Base-by-base conservation (phyloP, 2,113 vertebrate species). In the Panthera leo region DNA sequence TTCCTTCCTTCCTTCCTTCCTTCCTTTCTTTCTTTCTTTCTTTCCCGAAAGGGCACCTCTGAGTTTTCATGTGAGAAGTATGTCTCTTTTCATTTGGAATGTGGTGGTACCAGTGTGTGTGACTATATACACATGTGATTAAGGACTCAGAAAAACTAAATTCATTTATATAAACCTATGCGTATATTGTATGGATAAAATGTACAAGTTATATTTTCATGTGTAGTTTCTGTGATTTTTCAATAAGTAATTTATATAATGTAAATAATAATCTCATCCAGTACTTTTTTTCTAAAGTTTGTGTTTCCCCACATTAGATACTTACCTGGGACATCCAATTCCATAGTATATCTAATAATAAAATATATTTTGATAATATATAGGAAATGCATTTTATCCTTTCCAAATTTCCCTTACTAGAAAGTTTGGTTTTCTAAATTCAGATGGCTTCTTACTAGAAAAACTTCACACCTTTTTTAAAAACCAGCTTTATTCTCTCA, bases 351-450 rank as follows among this genome's bases (percentile, higher is more conserved):
- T 21, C 34, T 53, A 53, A 16, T 87, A 93, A 65, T 71, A 88
- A n/a, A 53, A 1, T 71, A n/a, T 58, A 25, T 5, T 84, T 84
- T 90, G 29, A n/a, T 53, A 70, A 34, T 68, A 31, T 68, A n/a
- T 53, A 89, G 86, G 39, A 65, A 53, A 67, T 73, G 82, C 16
- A 27, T 48, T 80, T 71, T 67, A 14, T 65, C 21, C 25, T 96
- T 89, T 67, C 51, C 82, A 3, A 86, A n/a, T 89, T 89, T 96
- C 4, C 16, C 89, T 97, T 95, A 85, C 93, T 97, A 88, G 92
- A 96, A 88, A 87, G 80, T 3, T 80, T 29, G 42, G 61, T 94
- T 87, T 96, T 97, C 76, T 42, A 55, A 0, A 3, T 79, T 53
- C 12, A 3, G 55, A 83, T 92, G 73, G 36, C 79, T 94, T 61